Evolutionary conservation across 1,140 invertebrate genomes (phyloP).

Genomic region (Akabosia matsudoensis): DNA sequence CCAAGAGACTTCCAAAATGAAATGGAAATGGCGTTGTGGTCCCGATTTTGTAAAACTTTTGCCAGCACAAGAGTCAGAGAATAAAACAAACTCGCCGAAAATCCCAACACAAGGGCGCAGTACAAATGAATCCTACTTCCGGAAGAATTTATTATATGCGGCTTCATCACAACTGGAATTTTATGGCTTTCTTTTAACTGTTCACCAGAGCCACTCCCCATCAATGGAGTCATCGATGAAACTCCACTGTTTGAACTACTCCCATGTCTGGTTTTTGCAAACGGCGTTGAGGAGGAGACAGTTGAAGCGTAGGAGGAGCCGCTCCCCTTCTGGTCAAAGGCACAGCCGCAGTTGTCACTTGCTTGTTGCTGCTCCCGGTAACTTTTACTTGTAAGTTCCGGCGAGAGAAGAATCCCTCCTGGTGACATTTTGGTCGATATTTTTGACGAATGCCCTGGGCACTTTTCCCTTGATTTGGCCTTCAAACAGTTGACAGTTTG

Average conservation of each 20-base stretch:
- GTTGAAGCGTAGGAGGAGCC: not conserved
- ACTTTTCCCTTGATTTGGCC: not conserved
- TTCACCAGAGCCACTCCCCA: not conserved
- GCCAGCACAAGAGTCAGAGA: constrained; percentile 30
- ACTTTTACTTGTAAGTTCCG: no score
- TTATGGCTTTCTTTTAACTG: not conserved
- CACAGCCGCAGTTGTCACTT: not conserved
- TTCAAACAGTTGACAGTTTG: not conserved
- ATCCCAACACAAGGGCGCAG: not conserved
- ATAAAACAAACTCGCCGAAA: constrained; percentile 19
- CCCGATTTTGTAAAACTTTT: constrained; percentile 26
- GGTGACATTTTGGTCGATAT: not conserved
- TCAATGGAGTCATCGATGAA: not conserved
- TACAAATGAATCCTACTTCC: not conserved
- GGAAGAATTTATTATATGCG: not conserved
- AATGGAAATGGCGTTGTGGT: constrained; percentile 30
- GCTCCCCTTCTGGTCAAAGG: not conserved
- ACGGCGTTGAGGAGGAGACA: not conserved
- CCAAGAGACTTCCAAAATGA: constrained; percentile 36
- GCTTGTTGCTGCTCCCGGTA: no score
- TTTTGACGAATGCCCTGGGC: not conserved
- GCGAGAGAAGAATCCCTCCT: no score
- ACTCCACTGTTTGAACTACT: not conserved
- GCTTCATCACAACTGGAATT: not conserved
- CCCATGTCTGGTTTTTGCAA: not conserved